phyloP scores from a whole-genome alignment of 2,113 vertebrate species.

The Symphodus melops region DNA sequence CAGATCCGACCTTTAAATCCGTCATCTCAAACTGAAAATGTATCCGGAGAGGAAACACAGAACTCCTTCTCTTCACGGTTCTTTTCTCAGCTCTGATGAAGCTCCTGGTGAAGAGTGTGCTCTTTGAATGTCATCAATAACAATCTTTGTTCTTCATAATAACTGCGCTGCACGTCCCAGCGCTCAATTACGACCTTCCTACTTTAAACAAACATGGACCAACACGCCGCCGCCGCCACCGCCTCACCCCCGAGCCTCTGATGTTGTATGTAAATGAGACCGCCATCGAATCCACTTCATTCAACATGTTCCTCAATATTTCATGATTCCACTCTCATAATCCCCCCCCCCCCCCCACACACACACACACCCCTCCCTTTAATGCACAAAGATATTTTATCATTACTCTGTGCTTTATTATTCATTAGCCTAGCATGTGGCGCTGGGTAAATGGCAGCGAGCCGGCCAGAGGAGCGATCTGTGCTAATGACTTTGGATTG shows the following conservation, averaged over 20 bases:
- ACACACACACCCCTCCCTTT: neutral
- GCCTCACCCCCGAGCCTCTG: conserved; percentile 6
- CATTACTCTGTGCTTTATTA: conserved; percentile 44
- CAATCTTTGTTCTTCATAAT: neutral
- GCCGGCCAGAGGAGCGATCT: conserved; percentile 28
- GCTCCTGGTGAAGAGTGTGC: neutral
- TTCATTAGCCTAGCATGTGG: conserved; percentile 54
- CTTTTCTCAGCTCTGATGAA: neutral
- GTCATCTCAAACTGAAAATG: too few relatives aligned
- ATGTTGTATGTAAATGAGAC: conserved; percentile 20
- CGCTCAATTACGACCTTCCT: neutral
- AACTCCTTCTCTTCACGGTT: neutral
- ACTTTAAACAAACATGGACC: conserved; percentile 3
- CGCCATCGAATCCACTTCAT: conserved; percentile 6
- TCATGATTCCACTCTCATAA: conserved; percentile 50
- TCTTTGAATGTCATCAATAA: neutral
- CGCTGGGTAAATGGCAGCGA: conserved; percentile 38
- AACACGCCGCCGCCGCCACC: neutral
- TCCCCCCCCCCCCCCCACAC: conserved; percentile 4
- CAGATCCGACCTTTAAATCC: too few relatives aligned
- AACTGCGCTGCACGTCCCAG: neutral
- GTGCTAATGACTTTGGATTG: conserved; percentile 49
- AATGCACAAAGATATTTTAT: conserved; percentile 26
- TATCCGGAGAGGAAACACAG: too few relatives aligned
- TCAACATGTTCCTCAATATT: conserved; percentile 46